Evolutionary conservation across 2,797 vertebrate species (phyloP).

Genomic region (Gobio occitaniae): DNA sequence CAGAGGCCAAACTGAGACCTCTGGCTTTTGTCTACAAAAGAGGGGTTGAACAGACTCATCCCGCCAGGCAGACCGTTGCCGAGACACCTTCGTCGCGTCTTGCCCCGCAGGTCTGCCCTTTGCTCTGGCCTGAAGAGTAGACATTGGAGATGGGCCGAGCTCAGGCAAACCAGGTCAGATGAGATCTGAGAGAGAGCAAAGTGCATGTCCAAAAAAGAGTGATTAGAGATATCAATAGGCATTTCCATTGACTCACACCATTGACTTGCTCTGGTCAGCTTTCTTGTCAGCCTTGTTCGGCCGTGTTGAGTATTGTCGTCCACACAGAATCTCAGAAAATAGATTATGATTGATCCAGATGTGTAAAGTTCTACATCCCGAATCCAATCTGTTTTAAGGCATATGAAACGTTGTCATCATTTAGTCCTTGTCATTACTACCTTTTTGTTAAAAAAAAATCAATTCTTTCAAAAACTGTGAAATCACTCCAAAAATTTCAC

Average conservation of each 20-base stretch:
- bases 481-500: neutral
- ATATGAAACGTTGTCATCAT: neutral
- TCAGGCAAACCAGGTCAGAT: constrained; percentile 39
- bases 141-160: constrained; percentile 35
- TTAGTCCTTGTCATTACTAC: neutral
- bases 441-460: neutral
- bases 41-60: constrained; percentile 59
- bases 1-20: constrained; percentile 54
- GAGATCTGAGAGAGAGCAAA: constrained; percentile 57
- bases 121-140: constrained; percentile 48
- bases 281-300: constrained; percentile 23
- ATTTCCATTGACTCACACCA: constrained; percentile 25
- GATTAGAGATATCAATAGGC: constrained; percentile 31
- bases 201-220: constrained; percentile 48
- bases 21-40: constrained; percentile 55
- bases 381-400: neutral
- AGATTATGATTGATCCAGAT: constrained; percentile 8
- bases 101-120: constrained; percentile 56
- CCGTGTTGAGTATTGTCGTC: constrained; percentile 20
- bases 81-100: constrained; percentile 43
- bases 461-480: neutral
- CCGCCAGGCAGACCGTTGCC: constrained; percentile 53
- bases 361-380: neutral
- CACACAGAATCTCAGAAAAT: neutral
- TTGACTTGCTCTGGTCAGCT: constrained; percentile 44